These are phyloP conservation scores for Acanthosepion esculentum DNA, from an alignment of 2,888 invertebrate species.

Conservation along the genomic window DNA sequence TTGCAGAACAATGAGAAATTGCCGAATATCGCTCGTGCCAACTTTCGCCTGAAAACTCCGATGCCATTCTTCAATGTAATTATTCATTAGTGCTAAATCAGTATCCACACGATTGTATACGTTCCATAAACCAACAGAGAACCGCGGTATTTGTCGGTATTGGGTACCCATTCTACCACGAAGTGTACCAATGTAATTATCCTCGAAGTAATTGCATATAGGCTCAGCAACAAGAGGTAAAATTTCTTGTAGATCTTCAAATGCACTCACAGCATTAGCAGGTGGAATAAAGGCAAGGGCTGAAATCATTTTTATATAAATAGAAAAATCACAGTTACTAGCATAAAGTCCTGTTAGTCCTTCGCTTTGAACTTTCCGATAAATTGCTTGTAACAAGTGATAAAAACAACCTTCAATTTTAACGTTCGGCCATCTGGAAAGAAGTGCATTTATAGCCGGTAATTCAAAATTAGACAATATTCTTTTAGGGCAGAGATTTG, in stretches of 20 bases:
- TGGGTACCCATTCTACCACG: not conserved
- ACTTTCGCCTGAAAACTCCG: not conserved
- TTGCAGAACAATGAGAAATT: not conserved
- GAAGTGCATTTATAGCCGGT: not conserved
- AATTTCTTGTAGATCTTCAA: not conserved
- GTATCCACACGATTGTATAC: not conserved
- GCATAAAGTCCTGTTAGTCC: not conserved
- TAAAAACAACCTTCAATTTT: not conserved
- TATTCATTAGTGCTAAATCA: not conserved
- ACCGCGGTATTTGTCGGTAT: not conserved
- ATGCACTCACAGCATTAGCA: not conserved
- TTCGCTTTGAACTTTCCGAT: not conserved
- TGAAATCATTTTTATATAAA: not conserved
- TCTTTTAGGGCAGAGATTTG: not conserved
- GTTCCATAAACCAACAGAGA: not conserved
- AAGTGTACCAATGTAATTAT: not conserved
- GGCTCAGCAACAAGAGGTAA: not conserved
- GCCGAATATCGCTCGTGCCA: not conserved
- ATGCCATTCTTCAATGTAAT: conserved; percentile 24
- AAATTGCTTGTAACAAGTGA: not conserved
- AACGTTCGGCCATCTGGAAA: not conserved
- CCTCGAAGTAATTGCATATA: conserved; percentile 14
- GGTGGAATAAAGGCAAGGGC: not conserved
- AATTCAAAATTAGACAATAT: not conserved
- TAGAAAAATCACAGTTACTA: not conserved